Evolutionary conservation across 2,888 invertebrate genomes (phyloP), one percentile per base, ranked within the genome.

Genomic region (Andrena flavipes): DNA sequence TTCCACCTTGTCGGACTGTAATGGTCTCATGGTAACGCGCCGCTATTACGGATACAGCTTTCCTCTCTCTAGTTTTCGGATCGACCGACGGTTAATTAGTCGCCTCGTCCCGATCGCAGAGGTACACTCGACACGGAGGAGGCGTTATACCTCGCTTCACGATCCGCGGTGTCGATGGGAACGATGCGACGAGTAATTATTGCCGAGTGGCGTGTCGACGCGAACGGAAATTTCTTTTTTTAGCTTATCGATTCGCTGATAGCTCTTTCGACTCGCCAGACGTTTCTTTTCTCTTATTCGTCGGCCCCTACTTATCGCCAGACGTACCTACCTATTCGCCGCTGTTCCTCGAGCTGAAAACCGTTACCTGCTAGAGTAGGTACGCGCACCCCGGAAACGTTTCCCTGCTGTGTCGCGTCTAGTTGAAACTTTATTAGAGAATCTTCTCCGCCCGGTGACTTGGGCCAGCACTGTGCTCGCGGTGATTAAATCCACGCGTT

Each of bases 391-490:
- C 7, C 59, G 48, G 13, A 49, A 59, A 63, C 33, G 5, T 10
- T 33, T 60, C 42, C 51, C 23, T 49, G 20, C 42, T 29, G 30
- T 35, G 64, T 42, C 33, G 13, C n/a, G 51, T 7, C 20, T 54
- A 54, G 59, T 71, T 29, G 33, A 35, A 67, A 29, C 13, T 64
- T 60, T n/a, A 42, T 56, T 20, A 51, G 35, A n/a, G 16, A n/a
- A 1, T 8, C 49, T n/a, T 62, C 51, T 42, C n/a, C 23, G 26
- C 16, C 33, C 7, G 87, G 88, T 87, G 82, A 68, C 59, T 62
- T 82, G 79, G 84, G 80, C 87, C 87, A 73, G 60, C 72, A 64
- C 60, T 16, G 10, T 33, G 75, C 60, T 68, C 74, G 54, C 77
- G 86, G 84, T 73, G 83, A 86, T 76, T 69, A 64, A 10, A 71